phyloP scores from a whole-genome alignment of 2,113 vertebrate genomes.

The Engystomops pustulosus region DNA sequence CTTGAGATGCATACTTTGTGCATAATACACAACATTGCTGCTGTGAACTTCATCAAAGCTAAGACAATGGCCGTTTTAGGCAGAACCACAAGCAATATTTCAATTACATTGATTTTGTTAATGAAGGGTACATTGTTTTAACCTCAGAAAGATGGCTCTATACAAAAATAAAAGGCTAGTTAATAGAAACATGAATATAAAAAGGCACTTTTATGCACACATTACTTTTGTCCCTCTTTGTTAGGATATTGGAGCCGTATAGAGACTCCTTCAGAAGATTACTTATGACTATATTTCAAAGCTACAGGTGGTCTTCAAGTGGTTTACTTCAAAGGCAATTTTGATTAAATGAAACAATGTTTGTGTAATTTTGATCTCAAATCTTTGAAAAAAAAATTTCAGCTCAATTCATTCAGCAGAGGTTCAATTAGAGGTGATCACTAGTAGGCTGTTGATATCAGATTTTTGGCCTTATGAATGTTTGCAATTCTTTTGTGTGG shows the following conservation, averaged over 20 bases:
- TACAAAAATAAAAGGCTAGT: slow-evolving; percentile 60
- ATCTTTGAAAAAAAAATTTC: slow-evolving; percentile 85
- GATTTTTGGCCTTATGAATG: slow-evolving; percentile 9
- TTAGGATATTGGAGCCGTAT: slow-evolving; percentile 59
- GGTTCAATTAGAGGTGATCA: slow-evolving; percentile 87
- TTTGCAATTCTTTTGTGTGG: slow-evolving; percentile 20
- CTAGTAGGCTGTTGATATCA: slow-evolving; percentile 62
- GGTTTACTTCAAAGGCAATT: slow-evolving; percentile 86
- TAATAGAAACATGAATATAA: slow-evolving; percentile 71
- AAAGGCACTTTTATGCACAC: slow-evolving; percentile 63
- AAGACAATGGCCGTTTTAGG: slow-evolving; percentile 59
- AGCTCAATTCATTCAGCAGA: slow-evolving; percentile 79
- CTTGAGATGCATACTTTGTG: neutral
- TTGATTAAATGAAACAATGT: slow-evolving; percentile 80
- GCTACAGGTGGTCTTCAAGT: slow-evolving; percentile 82
- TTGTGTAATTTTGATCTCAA: slow-evolving; percentile 73
- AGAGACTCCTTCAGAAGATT: slow-evolving; percentile 67
- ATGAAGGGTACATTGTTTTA: slow-evolving; percentile 57
- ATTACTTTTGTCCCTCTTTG: slow-evolving; percentile 62
- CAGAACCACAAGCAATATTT: slow-evolving; percentile 58
- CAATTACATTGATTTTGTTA: slow-evolving; percentile 52
- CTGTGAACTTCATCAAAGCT: slow-evolving; percentile 53
- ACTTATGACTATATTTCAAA: slow-evolving; percentile 82
- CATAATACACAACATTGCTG: slow-evolving; percentile 11
- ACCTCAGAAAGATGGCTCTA: slow-evolving; percentile 55